Conservation (phyloP, 1,140 invertebrate species). For the Zaprionus nigranus region DNA sequence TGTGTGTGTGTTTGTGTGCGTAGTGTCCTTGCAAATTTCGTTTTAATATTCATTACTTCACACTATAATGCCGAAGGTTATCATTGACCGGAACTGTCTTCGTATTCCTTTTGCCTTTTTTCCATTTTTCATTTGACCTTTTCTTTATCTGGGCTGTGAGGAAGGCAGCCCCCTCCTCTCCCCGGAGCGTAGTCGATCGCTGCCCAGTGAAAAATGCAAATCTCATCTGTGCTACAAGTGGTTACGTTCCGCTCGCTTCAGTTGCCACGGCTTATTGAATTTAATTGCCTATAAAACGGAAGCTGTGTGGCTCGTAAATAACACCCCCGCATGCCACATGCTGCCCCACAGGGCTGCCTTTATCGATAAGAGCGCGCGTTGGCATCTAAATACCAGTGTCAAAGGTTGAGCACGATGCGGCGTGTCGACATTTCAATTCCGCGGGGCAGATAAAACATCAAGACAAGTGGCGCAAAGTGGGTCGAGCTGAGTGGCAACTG, state of each 20-base stretch:
- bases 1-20: not conserved
- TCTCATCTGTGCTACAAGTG: conserved; percentile 35
- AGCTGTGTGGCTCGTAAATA: conserved; percentile 68
- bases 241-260: conserved; percentile 46
- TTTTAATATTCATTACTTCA: conserved; percentile 82
- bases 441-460: conserved; percentile 44
- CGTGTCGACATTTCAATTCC: conserved; percentile 70
- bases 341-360: not conserved
- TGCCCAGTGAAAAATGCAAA: conserved; percentile 42
- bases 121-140: conserved; percentile 33
- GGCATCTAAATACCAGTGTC: conserved; percentile 63
- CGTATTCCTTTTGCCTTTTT: not conserved
- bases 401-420: conserved; percentile 56
- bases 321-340: not conserved
- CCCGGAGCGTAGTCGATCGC: not conserved
- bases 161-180: no score
- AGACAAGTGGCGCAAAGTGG: not conserved
- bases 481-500: not conserved
- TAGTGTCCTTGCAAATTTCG: conserved; percentile 57
- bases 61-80: conserved; percentile 60
- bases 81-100: conserved; percentile 26
- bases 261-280: conserved; percentile 77
- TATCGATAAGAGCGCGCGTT: conserved; percentile 30
- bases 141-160: conserved; percentile 10
- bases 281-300: conserved; percentile 77